These are phyloP conservation scores for Oreonectes daqikongensis DNA, from an alignment of 2,797 vertebrate genomes.

Conservation along the genomic window DNA sequence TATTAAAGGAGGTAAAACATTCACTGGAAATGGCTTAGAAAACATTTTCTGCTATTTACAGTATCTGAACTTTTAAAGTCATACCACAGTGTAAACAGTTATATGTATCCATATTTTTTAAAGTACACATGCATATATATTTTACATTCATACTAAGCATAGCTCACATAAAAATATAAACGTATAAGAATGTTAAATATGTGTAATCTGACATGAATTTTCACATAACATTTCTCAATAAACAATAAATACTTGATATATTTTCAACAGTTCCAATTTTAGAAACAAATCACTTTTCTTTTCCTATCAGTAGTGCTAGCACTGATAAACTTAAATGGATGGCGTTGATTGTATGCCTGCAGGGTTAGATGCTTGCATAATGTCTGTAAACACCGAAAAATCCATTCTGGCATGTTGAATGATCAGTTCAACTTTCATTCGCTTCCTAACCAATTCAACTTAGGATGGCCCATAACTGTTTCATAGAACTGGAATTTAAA, in stretches of 20 bases:
- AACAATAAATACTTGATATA: constrained; percentile 57
- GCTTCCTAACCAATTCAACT: neutral
- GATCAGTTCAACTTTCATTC: neutral
- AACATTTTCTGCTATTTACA: constrained; percentile 43
- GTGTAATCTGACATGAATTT: constrained; percentile 40
- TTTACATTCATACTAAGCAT: constrained; percentile 53
- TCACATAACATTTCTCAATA: constrained; percentile 54
- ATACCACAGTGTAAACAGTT: constrained; percentile 55
- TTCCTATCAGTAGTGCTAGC: constrained; percentile 51
- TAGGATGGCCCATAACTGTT: neutral
- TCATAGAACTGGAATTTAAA: neutral
- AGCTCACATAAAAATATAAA: constrained; percentile 49
- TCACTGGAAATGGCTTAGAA: constrained; percentile 53
- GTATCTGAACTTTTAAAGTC: constrained; percentile 36
- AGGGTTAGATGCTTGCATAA: constrained; percentile 21
- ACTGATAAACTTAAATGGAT: constrained; percentile 34
- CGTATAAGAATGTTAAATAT: constrained; percentile 44
- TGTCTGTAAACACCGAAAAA: constrained; percentile 13
- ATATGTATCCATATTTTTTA: constrained; percentile 52
- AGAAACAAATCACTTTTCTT: constrained; percentile 31
- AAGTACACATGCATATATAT: constrained; percentile 58
- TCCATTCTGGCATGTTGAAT: neutral
- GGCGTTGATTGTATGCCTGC: constrained; percentile 36
- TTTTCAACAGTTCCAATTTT: constrained; percentile 29
- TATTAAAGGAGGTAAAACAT: constrained; percentile 44